Base-by-base conservation (phyloP, 2,888 invertebrate genomes). In the Agrochola lota region DNA sequence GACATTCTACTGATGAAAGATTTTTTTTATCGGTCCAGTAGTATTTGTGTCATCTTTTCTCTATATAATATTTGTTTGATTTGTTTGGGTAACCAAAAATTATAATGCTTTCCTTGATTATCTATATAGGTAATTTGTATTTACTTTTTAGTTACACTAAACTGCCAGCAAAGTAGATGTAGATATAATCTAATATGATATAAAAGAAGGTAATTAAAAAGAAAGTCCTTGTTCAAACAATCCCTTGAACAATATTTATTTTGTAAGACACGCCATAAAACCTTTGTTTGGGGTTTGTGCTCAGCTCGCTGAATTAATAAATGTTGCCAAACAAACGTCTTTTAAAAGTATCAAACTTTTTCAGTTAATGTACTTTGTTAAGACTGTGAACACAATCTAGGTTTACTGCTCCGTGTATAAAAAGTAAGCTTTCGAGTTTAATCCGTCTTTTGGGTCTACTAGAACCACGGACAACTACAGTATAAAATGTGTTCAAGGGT, bases 331-430 rank as follows among this genome's bases (percentile, higher is more conserved):
- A 67, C 63, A 40, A 17, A 59, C 43, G 23, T 66, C 2, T 83
- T 64, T 30, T 30, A 20, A 64, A 68, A 73, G 52, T 30, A 60
- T n/a, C 30, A 46, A 77, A 84, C 71, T 72, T 81, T 83, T 57
- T 64, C 43, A 60, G 43, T 68, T 43, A 64, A 69, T 59, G 40
- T 69, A 52, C 40, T 66, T 77, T 72, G 74, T 72, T 84, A 62
- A 72, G 74, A 74, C 52, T 66, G 46, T 35, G 40, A 74, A 69
- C 52, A 80, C 20, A 60, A 74, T 72, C 68, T 40, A 15, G 62
- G 49, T 72, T 76, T 30, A 52, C 46, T 69, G 59, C 46, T 17
- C n/a, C 40, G 35, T 63, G 26, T 57, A 40, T 15, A 71, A 72
- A 79, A 67, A 66, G n/a, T 43, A 59, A 40, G n/a, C 15, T 70